Conservation (phyloP, 1,140 invertebrate genomes). For the Lucilia sericata region DNA sequence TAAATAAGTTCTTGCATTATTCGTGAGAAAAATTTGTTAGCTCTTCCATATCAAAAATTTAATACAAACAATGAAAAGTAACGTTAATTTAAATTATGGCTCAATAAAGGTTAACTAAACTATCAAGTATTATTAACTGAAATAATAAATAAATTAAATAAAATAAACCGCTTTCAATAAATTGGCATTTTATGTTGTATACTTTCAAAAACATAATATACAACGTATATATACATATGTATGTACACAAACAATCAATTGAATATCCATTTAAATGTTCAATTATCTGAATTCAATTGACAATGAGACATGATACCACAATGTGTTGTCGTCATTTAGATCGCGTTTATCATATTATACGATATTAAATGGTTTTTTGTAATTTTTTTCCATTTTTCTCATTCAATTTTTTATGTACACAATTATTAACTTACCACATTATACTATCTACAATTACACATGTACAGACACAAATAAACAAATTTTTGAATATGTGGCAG, state of each 20-base stretch:
- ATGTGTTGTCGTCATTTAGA: constrained; percentile 38
- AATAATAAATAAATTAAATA: constrained; percentile 1
- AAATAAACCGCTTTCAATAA: constrained; percentile 20
- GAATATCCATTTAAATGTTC: constrained; percentile 43
- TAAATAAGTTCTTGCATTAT: too few relatives aligned
- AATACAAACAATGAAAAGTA: not conserved
- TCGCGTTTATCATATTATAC: constrained; percentile 32
- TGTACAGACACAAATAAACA: not conserved
- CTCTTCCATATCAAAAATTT: not conserved
- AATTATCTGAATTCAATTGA: constrained; percentile 38
- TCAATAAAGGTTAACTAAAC: constrained; percentile 33
- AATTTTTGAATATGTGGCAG: too few relatives aligned
- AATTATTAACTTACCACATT: constrained; percentile 12
- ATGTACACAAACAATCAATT: not conserved
- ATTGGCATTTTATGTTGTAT: constrained; percentile 8
- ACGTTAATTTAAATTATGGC: not conserved
- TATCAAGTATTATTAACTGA: not conserved
- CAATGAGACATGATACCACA: constrained; percentile 39
- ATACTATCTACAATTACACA: not conserved
- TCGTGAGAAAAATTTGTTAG: too few relatives aligned
- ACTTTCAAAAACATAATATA: constrained; percentile 11
- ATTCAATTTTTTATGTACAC: not conserved
- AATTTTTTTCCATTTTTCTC: not conserved
- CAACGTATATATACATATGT: not conserved
- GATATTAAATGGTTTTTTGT: constrained; percentile 23